Evolutionary conservation across 2,888 invertebrate genomes (phyloP).

Genomic region (Limnephilus rhombicus): DNA sequence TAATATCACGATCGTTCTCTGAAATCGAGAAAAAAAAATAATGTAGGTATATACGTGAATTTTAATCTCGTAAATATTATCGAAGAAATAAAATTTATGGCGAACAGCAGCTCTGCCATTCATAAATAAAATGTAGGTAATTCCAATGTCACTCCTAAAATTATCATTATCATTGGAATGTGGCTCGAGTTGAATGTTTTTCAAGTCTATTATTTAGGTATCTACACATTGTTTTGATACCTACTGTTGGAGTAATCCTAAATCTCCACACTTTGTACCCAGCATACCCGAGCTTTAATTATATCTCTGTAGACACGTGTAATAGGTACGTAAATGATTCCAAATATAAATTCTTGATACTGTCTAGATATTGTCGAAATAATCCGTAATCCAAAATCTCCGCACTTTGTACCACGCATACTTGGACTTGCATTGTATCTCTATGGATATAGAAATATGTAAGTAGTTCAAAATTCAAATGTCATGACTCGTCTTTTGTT

Average conservation of each 20-base stretch:
- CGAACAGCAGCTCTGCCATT: neutral
- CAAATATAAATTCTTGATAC: too few relatives aligned
- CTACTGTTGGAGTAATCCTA: neutral
- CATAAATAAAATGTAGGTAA: neutral
- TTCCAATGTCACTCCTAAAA: neutral
- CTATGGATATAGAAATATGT: neutral
- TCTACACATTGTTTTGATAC: neutral
- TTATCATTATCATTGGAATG: neutral
- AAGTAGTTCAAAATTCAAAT: neutral
- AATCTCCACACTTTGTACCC: neutral
- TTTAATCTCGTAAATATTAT: neutral
- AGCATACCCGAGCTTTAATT: too few relatives aligned
- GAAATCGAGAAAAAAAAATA: neutral
- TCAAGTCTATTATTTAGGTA: neutral
- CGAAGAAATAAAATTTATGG: neutral
- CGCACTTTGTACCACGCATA: neutral
- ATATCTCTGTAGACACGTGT: too few relatives aligned
- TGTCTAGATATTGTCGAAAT: too few relatives aligned
- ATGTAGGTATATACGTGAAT: neutral
- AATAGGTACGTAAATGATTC: too few relatives aligned
- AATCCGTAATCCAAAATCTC: neutral
- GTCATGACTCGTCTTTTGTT: neutral
- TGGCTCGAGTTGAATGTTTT: neutral
- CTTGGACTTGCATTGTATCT: neutral
- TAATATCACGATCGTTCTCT: neutral